These are phyloP conservation scores for Carduelis carduelis DNA, from an alignment of 2,797 vertebrate genomes.

Conservation along the genomic window DNA sequence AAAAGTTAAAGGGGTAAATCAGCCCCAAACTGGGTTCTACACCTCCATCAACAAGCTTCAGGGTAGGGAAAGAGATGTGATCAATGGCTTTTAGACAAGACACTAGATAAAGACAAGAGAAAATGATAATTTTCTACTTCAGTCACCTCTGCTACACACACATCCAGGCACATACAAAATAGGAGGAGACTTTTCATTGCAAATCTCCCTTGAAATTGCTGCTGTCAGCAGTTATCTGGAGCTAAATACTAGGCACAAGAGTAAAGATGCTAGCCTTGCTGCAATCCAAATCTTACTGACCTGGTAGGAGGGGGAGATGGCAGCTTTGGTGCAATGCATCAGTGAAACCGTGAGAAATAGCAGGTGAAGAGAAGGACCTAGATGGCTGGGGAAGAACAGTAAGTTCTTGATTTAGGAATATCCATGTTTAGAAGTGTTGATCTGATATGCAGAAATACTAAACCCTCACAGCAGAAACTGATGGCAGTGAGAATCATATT, in stretches of 20 bases:
- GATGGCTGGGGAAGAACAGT: neutral
- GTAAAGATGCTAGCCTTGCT: neutral
- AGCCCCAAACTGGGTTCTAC: neutral
- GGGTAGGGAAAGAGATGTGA: neutral
- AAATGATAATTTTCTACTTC: neutral
- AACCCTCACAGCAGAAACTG: neutral
- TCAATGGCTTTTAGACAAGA: neutral
- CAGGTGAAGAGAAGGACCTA: neutral
- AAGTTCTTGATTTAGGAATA: neutral
- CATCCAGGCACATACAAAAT: fast-evolving
- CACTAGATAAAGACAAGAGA: neutral
- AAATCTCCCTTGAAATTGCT: neutral
- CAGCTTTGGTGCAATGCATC: neutral
- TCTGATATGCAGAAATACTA: neutral
- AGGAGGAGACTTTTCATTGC: neutral
- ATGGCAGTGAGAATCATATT: neutral
- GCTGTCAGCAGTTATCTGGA: neutral
- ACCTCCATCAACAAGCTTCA: neutral
- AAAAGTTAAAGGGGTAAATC: neutral
- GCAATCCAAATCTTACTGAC: neutral
- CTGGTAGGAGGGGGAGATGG: neutral
- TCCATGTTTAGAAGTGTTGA: neutral
- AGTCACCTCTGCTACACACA: neutral
- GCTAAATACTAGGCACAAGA: neutral
- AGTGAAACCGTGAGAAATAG: neutral